A percentile compares a stretch with the other conserved stretches of the same genome.
phyloP scores from a whole-genome alignment of 2,113 vertebrate species.

The Struthidea cinerea region DNA sequence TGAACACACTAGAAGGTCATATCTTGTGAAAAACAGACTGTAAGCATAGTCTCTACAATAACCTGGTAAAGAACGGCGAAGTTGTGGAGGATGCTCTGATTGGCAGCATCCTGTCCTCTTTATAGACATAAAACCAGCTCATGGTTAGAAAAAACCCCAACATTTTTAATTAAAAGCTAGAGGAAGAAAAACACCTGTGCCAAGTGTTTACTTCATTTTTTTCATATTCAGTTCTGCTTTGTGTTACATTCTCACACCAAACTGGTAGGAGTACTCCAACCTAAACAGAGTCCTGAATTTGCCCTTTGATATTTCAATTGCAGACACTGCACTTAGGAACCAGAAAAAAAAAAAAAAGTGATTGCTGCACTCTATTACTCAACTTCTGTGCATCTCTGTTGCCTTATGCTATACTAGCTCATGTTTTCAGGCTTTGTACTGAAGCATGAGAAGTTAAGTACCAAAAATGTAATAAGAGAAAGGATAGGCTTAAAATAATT shows the following conservation, averaged over 20 bases:
- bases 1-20: not conserved
- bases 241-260: not conserved
- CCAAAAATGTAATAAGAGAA: not conserved
- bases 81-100: not conserved
- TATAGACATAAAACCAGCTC: not conserved
- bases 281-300: not conserved
- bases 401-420: not conserved
- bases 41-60: not conserved
- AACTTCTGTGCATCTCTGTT: not conserved
- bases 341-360: not conserved
- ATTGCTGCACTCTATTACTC: not conserved
- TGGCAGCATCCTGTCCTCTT: not conserved
- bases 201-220: not conserved
- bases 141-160: not conserved
- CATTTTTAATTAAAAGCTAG: not conserved
- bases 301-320: not conserved
- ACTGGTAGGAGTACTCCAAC: not conserved
- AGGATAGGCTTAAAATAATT: not conserved
- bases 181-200: not conserved
- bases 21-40: not conserved
- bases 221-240: not conserved
- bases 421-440: not conserved
- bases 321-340: not conserved
- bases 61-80: not conserved
- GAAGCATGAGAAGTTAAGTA: not conserved